Conservation (phyloP, 1,140 invertebrate species). For the Brachionus asplanchnoidis region DNA sequence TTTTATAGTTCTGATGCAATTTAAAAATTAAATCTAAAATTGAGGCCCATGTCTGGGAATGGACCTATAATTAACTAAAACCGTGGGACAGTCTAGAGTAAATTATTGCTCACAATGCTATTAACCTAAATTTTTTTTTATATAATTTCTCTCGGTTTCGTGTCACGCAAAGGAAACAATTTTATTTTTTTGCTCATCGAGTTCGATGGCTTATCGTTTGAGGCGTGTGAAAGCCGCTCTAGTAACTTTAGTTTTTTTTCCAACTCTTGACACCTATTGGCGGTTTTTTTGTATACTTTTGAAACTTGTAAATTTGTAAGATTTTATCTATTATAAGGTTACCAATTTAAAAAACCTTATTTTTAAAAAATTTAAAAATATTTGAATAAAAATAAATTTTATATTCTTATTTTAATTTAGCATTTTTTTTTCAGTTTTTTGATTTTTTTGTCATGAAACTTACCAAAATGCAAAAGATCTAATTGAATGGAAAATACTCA, state of each 20-base stretch:
- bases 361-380: too few relatives aligned
- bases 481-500: too few relatives aligned
- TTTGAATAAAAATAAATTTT: too few relatives aligned
- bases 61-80: not conserved
- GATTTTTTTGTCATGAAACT: too few relatives aligned
- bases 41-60: not conserved
- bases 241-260: not conserved
- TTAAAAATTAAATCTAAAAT: not conserved
- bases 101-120: conserved; percentile 13
- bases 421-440: too few relatives aligned
- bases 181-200: not conserved
- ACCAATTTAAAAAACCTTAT: too few relatives aligned
- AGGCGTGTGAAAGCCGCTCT: not conserved
- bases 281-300: not conserved
- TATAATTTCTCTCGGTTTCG: not conserved
- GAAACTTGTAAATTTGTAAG: not conserved
- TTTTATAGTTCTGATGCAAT: conserved; percentile 8
- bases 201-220: not conserved
- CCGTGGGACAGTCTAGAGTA: not conserved
- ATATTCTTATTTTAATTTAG: too few relatives aligned
- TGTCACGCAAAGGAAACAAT: not conserved
- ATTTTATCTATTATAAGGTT: not conserved
- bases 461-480: too few relatives aligned
- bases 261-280: too few relatives aligned
- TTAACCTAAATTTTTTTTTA: conserved; percentile 19